These are phyloP conservation scores for Aselliscus stoliczkanus DNA, from an alignment of 2,797 vertebrate species.

Conservation along the genomic window DNA sequence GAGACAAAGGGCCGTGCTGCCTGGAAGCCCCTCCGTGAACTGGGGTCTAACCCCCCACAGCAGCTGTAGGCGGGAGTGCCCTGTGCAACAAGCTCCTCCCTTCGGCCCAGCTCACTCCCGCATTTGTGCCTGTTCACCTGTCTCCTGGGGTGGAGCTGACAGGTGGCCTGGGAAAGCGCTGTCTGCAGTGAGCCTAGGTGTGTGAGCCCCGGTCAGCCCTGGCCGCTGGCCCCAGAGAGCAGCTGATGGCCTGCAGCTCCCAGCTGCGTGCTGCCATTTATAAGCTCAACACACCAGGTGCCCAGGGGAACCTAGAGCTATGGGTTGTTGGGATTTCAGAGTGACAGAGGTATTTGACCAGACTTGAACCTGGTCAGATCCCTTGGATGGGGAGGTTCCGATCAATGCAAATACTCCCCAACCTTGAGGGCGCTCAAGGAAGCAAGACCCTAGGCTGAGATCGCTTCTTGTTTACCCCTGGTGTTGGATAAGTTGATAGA, in stretches of 20 bases:
- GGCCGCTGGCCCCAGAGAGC: background rate
- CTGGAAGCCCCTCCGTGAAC: accelerated
- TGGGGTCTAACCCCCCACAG: accelerated
- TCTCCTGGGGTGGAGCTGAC: too few relatives aligned
- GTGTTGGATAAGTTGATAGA: background rate
- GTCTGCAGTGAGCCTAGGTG: background rate
- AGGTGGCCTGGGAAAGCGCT: background rate
- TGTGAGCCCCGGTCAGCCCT: background rate
- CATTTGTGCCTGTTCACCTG: accelerated
- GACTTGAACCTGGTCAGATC: background rate
- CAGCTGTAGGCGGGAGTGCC: background rate
- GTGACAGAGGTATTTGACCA: accelerated
- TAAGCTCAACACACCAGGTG: too few relatives aligned
- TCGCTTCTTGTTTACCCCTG: background rate
- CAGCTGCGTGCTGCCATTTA: background rate
- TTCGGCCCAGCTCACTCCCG: background rate
- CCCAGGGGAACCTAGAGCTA: background rate
- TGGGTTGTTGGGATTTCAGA: background rate
- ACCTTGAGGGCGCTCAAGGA: background rate
- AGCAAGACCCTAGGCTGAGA: background rate
- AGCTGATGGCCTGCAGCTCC: accelerated
- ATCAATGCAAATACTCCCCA: background rate
- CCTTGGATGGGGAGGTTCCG: background rate
- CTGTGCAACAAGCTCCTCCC: background rate
- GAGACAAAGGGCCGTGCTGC: accelerated